phyloP scores from a whole-genome alignment of 2,888 invertebrate species.

The Baccha elongata region DNA sequence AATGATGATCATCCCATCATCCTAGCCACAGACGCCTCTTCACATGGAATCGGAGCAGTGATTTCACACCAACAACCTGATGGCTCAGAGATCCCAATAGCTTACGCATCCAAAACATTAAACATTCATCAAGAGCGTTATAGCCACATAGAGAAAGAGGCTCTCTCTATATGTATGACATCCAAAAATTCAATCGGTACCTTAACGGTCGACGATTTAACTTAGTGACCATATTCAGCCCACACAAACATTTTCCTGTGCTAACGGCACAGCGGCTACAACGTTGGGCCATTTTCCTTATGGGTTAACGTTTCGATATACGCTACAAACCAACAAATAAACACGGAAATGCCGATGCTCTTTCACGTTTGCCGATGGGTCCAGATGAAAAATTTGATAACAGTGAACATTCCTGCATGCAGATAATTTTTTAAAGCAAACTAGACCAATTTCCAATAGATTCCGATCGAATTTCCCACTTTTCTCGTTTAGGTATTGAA shows the following conservation, averaged over 20 bases:
- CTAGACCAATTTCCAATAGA: conserved; percentile 1
- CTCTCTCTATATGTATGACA: conserved; percentile 41
- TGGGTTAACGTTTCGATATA: conserved; percentile 2
- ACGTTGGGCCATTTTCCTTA: neutral
- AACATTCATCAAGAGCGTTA: conserved; percentile 27
- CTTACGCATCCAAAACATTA: conserved; percentile 37
- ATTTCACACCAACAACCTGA: conserved; percentile 14
- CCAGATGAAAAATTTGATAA: conserved; percentile 3
- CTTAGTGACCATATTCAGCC: conserved; percentile 12
- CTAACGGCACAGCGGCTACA: conserved; percentile 5
- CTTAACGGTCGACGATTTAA: conserved; percentile 30
- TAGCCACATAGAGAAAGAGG: conserved; percentile 49
- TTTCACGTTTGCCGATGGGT: conserved; percentile 6
- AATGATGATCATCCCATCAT: conserved; percentile 83
- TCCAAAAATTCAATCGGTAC: conserved; percentile 40
- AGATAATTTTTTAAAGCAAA: neutral
- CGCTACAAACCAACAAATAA: conserved; percentile 8
- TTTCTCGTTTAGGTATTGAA: neutral
- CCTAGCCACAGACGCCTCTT: conserved; percentile 82
- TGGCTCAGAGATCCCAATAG: conserved; percentile 8
- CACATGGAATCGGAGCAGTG: conserved; percentile 75
- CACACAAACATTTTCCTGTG: conserved; percentile 17
- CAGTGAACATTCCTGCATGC: conserved; percentile 10
- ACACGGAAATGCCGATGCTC: conserved; percentile 8
- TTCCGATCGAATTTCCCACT: neutral